Evolutionary conservation across 2,888 invertebrate genomes (phyloP), one percentile per base, ranked within the genome.

Genomic region (Halocaridina rubra): DNA sequence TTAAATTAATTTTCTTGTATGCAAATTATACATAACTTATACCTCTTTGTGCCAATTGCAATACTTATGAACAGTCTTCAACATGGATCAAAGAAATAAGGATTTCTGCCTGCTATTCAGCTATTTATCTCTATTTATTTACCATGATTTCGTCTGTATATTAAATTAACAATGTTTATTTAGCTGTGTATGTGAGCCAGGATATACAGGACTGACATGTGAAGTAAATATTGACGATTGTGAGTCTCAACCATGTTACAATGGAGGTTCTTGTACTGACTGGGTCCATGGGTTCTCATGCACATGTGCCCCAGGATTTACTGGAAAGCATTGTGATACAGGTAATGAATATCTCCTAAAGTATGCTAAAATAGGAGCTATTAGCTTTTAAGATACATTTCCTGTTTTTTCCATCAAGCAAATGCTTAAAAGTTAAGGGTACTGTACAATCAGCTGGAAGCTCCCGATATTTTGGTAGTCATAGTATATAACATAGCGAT

Each of bases 101-200:
- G n/a, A n/a, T n/a, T n/a, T n/a, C n/a, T n/a, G n/a, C n/a, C n/a
- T n/a, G n/a, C n/a, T n/a, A n/a, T n/a, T n/a, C n/a, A n/a, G n/a
- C n/a, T n/a, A n/a, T n/a, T n/a, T n/a, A n/a, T n/a, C n/a, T n/a
- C n/a, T n/a, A n/a, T n/a, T n/a, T n/a, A n/a, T n/a, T n/a, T n/a
- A n/a, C n/a, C n/a, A n/a, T n/a, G n/a, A n/a, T n/a, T n/a, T n/a
- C n/a, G n/a, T n/a, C n/a, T n/a, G n/a, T n/a, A n/a, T n/a, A n/a
- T n/a, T n/a, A n/a, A n/a, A n/a, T n/a, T n/a, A n/a, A n/a, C n/a
- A n/a, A n/a, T n/a, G n/a, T n/a, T 22, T 16, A 13, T 19, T 78
- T 85, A 93, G 93, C 85, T 94, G 94, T 89, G 90, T 91, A 59
- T 94, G 94, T 89, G 91, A 91, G 2, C 90, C 90, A 33, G 93